Percentiles rank a stretch among this genome's conserved stretches.
phyloP scores from a whole-genome alignment of 2,888 invertebrate genomes.

The Watsonalla binaria region DNA sequence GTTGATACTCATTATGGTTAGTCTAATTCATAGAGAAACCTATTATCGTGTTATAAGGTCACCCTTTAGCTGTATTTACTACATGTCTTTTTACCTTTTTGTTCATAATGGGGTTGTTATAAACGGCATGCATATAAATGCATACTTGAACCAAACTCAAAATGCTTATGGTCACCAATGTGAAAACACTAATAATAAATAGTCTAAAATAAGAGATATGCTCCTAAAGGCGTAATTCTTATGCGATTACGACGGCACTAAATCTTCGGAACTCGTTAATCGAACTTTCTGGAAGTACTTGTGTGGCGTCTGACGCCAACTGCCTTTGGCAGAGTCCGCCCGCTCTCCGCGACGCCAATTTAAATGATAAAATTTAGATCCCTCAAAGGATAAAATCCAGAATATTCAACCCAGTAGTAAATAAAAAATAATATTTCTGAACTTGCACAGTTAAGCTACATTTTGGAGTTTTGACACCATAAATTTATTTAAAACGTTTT shows the following conservation, averaged over 20 bases:
- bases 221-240: slow-evolving; percentile 58
- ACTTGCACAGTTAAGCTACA: not conserved
- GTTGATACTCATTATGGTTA: too few species aligned
- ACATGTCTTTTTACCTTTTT: too few species aligned
- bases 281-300: slow-evolving; percentile 69
- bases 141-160: too few species aligned
- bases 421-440: slow-evolving; percentile 37
- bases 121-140: too few species aligned
- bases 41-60: too few species aligned
- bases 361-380: slow-evolving; percentile 72
- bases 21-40: too few species aligned
- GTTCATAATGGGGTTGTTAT: too few species aligned
- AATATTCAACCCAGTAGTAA: slow-evolving; percentile 52
- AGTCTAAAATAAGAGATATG: slow-evolving; percentile 43
- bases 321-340: slow-evolving; percentile 64
- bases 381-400: slow-evolving; percentile 64
- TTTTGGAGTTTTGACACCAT: not conserved
- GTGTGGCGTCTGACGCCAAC: slow-evolving; percentile 60
- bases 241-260: slow-evolving; percentile 64
- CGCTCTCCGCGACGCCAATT: slow-evolving; percentile 59
- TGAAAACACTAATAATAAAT: slow-evolving; percentile 18
- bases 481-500: not conserved
- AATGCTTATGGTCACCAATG: not conserved
- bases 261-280: slow-evolving; percentile 74
- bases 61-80: too few species aligned